Evolutionary conservation across 2,113 vertebrate genomes (phyloP).

Genomic region (Heptranchias perlo): DNA sequence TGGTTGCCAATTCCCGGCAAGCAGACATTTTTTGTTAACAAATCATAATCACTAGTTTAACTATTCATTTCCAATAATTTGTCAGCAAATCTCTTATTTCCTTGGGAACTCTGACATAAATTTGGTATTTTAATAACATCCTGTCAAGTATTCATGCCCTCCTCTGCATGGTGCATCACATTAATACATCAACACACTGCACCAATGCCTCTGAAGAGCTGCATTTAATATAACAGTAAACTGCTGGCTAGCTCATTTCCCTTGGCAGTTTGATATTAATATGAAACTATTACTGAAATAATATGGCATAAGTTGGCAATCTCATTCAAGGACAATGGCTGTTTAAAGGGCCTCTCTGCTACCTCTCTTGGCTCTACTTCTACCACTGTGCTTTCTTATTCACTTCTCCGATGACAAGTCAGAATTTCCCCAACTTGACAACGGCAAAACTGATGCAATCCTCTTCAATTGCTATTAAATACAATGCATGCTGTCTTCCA

Average conservation of each 20-base stretch:
- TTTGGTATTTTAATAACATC: neutral
- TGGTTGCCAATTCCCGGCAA: neutral
- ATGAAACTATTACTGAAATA: neutral
- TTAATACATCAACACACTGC: neutral
- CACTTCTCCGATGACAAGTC: neutral
- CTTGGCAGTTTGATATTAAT: neutral
- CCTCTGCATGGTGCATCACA: neutral
- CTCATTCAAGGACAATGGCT: neutral
- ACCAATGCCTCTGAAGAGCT: neutral
- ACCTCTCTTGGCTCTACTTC: neutral
- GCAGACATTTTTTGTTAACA: neutral
- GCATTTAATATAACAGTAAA: neutral
- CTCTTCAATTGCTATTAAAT: neutral
- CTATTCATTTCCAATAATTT: neutral
- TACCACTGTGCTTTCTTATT: neutral
- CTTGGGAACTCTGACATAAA: neutral
- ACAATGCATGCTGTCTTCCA: neutral
- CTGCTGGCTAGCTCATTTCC: neutral
- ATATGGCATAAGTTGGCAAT: neutral
- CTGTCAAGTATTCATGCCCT: neutral
- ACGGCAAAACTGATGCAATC: neutral
- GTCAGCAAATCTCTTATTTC: slow-evolving; percentile 3
- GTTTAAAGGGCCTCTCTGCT: neutral
- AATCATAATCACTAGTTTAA: slow-evolving; percentile 2
- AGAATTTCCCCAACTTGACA: neutral